Base-by-base conservation (phyloP, 2,888 invertebrate genomes). In the Apoderus coryli region DNA sequence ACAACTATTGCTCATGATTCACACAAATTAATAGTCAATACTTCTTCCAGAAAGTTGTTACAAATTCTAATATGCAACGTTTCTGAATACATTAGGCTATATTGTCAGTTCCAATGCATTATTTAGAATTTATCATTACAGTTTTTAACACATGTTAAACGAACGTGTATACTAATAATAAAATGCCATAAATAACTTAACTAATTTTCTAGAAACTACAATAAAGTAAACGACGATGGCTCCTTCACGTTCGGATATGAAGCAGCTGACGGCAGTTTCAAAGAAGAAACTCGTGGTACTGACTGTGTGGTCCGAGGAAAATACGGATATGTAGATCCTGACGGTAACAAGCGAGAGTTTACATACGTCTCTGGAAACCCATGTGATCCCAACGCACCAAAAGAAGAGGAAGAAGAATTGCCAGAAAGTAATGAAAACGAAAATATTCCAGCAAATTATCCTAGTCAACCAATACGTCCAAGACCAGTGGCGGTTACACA, bases 251-350 rank as follows among this genome's bases (percentile, higher is more conserved):
- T 81, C 56, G 81, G 81, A 19, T 84, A 82, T 57, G 80, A 81
- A 58, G 77, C 80, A 2, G 82, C 80, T 7, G 84, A 84, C 48
- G 84, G 84, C 2, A 78, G 78, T 37, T 85, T 84, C 64, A 84
- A 84, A 50, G 84, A 85, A 50, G 84, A 85, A 55, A 84, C 82
- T 3, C 61, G 84, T 34, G 84, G 82, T 27, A 77, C 79, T 1
- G 84, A 85, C 58, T 85, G 84, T 54, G 81, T 85, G 0, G 84
- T 84, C 4, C 68, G 82, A 35, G 85, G 85, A 30, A 84, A 84
- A 55, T 85, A 85, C 56, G 85, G 85, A 12, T 85, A 85, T 61
- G 64, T 85, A 7, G 85, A 85, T 57, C 84, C 84, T 1, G 81
- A 82, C 44, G 85, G 85, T 43, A 80, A 82, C 60, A 80, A 80